phyloP scores from a whole-genome alignment of 2,797 vertebrate species.

The Petrocephalus schoutedeni region DNA sequence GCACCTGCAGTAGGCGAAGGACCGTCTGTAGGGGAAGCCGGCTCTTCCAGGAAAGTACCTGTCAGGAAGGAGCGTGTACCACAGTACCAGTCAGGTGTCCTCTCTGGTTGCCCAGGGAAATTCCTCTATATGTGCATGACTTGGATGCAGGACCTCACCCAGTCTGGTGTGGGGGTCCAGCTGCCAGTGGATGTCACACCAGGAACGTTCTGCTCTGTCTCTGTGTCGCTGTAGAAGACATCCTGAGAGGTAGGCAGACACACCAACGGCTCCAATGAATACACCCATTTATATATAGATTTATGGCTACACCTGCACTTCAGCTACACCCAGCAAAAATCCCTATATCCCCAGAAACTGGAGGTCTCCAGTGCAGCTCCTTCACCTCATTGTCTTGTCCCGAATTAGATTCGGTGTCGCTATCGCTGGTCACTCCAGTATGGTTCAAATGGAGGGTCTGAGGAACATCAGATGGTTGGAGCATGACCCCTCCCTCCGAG shows the following conservation, averaged over 20 bases:
- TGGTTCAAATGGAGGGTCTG: conserved; percentile 21
- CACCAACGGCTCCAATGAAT: not conserved
- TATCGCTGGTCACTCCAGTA: conserved; percentile 46
- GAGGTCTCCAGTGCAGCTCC: not conserved
- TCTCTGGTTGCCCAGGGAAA: not conserved
- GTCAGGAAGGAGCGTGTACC: not conserved
- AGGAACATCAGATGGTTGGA: conserved; percentile 53
- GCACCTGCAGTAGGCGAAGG: conserved; percentile 90
- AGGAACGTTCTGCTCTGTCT: conserved; percentile 73
- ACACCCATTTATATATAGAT: not conserved
- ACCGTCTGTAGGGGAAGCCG: conserved; percentile 95
- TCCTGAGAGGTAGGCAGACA: conserved; percentile 61
- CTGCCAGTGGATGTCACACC: conserved; percentile 69
- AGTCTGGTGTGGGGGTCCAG: conserved; percentile 84
- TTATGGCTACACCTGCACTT: not conserved
- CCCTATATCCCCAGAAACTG: not conserved
- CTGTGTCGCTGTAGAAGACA: conserved; percentile 67
- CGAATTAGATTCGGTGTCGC: conserved; percentile 68
- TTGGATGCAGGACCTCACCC: conserved; percentile 65
- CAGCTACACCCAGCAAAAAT: not conserved
- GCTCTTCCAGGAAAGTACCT: conserved; percentile 71
- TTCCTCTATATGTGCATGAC: not conserved
- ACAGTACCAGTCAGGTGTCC: not conserved
- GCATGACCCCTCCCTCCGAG: conserved; percentile 86
- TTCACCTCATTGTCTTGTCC: conserved; percentile 67